Evolutionary conservation across 2,888 invertebrate genomes (phyloP).

Genomic region (Limnephilus auricula): DNA sequence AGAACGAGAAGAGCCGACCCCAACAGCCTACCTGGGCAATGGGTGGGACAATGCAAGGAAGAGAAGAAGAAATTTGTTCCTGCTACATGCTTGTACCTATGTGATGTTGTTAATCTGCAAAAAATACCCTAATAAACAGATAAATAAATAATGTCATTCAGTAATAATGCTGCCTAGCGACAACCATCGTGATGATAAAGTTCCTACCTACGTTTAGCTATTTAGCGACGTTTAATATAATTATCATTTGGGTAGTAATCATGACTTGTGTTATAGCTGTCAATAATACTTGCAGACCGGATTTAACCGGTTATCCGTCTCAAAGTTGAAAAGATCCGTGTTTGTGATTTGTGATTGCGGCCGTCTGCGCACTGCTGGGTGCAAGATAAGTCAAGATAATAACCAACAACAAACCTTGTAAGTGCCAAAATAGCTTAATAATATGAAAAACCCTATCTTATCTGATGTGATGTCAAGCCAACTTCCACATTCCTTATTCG

Average conservation of each 20-base stretch:
- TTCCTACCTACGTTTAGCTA: too few species aligned
- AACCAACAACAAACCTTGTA: background rate
- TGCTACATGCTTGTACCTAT: too few species aligned
- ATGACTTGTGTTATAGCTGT: background rate
- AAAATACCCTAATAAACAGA: too few species aligned
- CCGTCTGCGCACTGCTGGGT: background rate
- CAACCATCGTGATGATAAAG: background rate
- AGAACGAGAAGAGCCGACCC: too few species aligned
- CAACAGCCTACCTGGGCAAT: too few species aligned
- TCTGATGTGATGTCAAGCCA: background rate
- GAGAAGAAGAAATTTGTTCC: too few species aligned
- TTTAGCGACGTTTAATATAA: background rate
- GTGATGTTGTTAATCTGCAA: too few species aligned
- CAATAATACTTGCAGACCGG: conserved; percentile 17
- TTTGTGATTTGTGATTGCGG: background rate
- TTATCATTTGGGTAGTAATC: background rate
- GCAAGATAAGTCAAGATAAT: background rate
- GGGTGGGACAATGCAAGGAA: too few species aligned
- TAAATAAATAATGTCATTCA: too few species aligned
- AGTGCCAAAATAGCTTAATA: background rate
- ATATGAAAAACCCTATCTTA: background rate
- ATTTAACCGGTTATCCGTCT: background rate
- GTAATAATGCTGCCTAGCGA: background rate
- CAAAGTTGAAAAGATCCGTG: conserved; percentile 4
- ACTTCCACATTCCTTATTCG: background rate